A percentile compares a stretch with the other conserved stretches of the same genome.
Conservation (phyloP, 30 jellyfish, hydroid and myxozoan genomes). For the Euphysa ruthae region DNA sequence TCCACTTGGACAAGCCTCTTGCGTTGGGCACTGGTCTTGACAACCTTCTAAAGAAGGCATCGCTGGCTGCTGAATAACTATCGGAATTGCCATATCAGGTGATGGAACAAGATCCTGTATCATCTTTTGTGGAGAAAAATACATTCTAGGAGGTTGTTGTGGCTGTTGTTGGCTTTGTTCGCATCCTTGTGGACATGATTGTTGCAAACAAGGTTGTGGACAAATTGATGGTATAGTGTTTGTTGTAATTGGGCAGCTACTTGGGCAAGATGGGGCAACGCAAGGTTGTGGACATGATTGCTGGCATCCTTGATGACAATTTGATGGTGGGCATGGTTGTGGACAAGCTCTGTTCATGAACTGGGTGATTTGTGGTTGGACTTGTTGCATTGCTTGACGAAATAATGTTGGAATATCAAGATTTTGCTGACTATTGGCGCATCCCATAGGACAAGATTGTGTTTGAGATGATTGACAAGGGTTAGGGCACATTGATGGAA, state of each 20-base stretch:
- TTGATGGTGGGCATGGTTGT: slow-evolving; percentile 50
- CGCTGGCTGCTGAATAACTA: too few relatives aligned
- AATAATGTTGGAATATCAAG: background rate
- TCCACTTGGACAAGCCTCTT: background rate
- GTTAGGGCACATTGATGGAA: slow-evolving; percentile 9
- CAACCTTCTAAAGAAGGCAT: too few relatives aligned
- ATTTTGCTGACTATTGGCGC: background rate
- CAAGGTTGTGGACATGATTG: slow-evolving; percentile 3
- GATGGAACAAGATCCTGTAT: slow-evolving; percentile 17
- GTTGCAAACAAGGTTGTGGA: background rate
- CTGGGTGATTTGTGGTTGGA: slow-evolving; percentile 12
- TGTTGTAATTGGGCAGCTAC: slow-evolving; percentile 9
- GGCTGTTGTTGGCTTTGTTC: slow-evolving; percentile 1
- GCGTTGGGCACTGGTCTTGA: background rate
- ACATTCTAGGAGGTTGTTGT: background rate
- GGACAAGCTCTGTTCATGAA: slow-evolving; percentile 39
- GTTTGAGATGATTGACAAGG: slow-evolving; percentile 6
- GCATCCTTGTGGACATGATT: slow-evolving; percentile 26
- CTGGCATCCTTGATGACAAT: slow-evolving; percentile 55
- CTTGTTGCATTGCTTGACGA: slow-evolving; percentile 14
- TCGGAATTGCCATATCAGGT: background rate
- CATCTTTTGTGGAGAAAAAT: background rate
- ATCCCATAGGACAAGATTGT: slow-evolving; percentile 23
- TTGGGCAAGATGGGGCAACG: slow-evolving; percentile 2
- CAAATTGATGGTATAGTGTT: background rate